Conservation (phyloP, 2,113 vertebrate genomes). For the Aplodontia rufa region DNA sequence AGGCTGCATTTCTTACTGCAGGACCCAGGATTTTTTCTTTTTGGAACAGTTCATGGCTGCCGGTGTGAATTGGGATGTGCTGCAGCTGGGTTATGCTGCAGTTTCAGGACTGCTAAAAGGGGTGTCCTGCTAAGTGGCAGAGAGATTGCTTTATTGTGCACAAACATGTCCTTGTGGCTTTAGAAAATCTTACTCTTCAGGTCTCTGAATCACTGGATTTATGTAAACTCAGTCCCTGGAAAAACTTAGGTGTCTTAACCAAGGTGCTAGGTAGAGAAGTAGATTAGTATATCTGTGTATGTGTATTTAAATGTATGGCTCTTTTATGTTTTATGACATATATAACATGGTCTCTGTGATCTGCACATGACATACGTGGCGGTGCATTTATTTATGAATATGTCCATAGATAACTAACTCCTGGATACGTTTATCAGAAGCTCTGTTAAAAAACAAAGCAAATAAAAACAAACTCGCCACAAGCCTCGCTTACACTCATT, state of each 20-base stretch:
- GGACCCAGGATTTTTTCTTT: background rate
- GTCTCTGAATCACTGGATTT: background rate
- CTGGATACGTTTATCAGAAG: background rate
- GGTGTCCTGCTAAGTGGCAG: background rate
- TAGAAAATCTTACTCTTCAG: background rate
- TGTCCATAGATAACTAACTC: background rate
- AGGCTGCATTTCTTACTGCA: background rate
- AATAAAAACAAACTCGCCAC: too few species aligned
- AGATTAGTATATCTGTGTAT: background rate
- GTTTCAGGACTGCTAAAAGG: background rate
- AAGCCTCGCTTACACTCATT: background rate
- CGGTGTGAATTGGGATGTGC: background rate
- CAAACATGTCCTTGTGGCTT: background rate
- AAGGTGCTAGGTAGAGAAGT: background rate
- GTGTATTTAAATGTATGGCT: background rate
- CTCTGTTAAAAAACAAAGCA: background rate
- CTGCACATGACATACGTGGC: background rate
- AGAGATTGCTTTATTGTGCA: background rate
- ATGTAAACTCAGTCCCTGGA: background rate
- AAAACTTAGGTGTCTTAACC: background rate
- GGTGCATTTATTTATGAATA: background rate
- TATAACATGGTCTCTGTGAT: background rate
- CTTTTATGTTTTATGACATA: background rate
- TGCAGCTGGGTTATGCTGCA: background rate
- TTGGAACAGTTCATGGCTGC: background rate